Base-by-base conservation (phyloP, 2,113 vertebrate species). In the Crotalus tigris region DNA sequence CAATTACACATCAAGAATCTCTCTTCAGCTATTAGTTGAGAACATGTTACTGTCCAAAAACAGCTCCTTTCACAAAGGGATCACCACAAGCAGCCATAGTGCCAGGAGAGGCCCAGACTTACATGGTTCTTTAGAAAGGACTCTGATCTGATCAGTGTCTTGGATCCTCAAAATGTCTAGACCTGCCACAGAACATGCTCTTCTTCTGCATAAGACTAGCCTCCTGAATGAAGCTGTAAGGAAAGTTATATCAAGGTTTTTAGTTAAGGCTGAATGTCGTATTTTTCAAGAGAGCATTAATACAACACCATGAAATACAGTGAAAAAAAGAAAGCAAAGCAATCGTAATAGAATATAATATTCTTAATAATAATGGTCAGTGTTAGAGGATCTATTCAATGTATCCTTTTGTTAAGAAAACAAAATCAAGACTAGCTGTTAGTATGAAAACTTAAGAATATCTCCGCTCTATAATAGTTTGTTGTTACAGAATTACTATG, bases 11-110 rank as follows among this genome's bases (percentile, higher is more conserved):
- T 33, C 64, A 39, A 85, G 90, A 88, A n/a, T 26, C 11, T 55
- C 19, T 33, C 53, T 51, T 0, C 54, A 69, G 1, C 4, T 44
- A 23, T 26, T n/a, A 91, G 69, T 49, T 6, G 12, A 0, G 0
- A 53, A 17, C 4, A 24, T 26, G 12, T 29, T 8, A 29, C 19
- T 53, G 49, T 55, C 85, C 21, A 51, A 86, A 49, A 49, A 26
- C 23, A 39, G 92, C 54, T 90, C 23, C 23, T 26, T 91, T 5
- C 2, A 0, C 9, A 0, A 12, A 33, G 44, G 8, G 2, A 0
- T 0, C 7, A 21, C 3, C 88, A n/a, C 5, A 85, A 90, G 23
- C n/a, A 0, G 0, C 21, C n/a, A 49, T 12, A 29, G 54, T 0
- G 5, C 4, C 64, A 69, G 3, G 26, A 39, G 58, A 64, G 29